A percentile compares a stretch with the other conserved stretches of the same genome.
Evolutionary conservation across 2,888 invertebrate genomes (phyloP).

Genomic region (Onchidella celtica): DNA sequence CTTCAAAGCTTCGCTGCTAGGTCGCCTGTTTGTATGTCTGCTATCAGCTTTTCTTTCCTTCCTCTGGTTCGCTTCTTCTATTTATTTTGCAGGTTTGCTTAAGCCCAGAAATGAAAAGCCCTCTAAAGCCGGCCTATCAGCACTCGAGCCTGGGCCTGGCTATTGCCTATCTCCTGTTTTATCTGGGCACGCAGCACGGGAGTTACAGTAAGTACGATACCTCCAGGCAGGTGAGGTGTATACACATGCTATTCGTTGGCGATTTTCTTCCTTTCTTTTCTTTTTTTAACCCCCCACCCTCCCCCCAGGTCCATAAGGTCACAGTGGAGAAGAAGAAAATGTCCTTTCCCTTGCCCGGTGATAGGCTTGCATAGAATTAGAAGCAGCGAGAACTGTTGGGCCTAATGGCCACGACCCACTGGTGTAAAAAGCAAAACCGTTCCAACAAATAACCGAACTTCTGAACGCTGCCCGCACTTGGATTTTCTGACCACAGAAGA

Average conservation of each 20-base stretch:
- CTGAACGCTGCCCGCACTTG: too few species aligned
- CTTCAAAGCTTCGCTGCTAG: too few species aligned
- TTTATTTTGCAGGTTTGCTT: slow-evolving; percentile 34
- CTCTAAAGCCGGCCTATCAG: slow-evolving; percentile 18
- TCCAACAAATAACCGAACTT: too few species aligned
- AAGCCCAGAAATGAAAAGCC: slow-evolving; percentile 6
- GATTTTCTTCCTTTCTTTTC: neutral
- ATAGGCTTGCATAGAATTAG: too few species aligned
- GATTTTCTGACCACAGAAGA: too few species aligned
- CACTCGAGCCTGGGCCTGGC: neutral
- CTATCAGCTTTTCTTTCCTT: neutral
- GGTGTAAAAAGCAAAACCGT: too few species aligned
- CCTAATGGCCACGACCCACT: too few species aligned
- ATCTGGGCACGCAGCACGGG: slow-evolving; percentile 9
- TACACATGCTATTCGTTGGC: neutral
- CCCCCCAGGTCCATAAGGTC: too few species aligned
- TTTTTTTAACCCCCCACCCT: neutral
- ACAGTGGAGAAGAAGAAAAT: too few species aligned
- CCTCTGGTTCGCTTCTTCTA: neutral
- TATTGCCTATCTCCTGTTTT: slow-evolving; percentile 22
- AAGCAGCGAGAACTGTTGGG: too few species aligned
- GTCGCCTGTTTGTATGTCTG: neutral
- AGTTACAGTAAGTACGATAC: slow-evolving; percentile 5
- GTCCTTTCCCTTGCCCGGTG: too few species aligned
- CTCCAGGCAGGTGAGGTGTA: slow-evolving; percentile 5